A percentile compares a stretch with the other conserved stretches of the same genome.
These are phyloP conservation scores for Panthera tigris DNA, from an alignment of 2,113 vertebrate species.

Conservation along the genomic window DNA sequence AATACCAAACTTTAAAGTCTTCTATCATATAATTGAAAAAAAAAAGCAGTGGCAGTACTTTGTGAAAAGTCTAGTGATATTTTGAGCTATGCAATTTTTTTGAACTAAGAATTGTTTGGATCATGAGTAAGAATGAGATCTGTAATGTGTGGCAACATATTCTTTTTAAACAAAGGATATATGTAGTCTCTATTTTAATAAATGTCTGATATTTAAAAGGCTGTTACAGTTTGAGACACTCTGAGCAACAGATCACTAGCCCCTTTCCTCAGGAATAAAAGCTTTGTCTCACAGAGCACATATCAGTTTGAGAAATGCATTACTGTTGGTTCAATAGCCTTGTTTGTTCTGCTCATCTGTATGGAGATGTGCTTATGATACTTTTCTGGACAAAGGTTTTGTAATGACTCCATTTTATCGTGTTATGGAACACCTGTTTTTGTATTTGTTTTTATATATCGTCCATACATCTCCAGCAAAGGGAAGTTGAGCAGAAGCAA, in stretches of 20 bases:
- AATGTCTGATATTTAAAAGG: background rate
- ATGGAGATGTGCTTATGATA: background rate
- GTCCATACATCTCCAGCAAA: background rate
- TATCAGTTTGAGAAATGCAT: background rate
- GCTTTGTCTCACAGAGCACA: background rate
- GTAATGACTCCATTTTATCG: background rate
- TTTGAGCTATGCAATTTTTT: background rate
- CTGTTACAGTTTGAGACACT: background rate
- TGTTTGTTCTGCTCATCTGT: background rate
- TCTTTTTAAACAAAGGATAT: background rate
- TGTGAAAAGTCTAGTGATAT: background rate
- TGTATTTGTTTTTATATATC: background rate
- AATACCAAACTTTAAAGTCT: background rate
- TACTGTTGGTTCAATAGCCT: background rate
- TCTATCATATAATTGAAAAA: background rate
- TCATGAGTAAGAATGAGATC: background rate
- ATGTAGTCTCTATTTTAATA: background rate
- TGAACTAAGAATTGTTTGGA: background rate
- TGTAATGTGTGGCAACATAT: background rate
- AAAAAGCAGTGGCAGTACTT: background rate
- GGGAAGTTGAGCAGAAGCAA: background rate
- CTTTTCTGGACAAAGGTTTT: background rate
- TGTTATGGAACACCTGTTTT: background rate
- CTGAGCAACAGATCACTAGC: background rate
- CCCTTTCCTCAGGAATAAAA: background rate